Evolutionary conservation across 2,888 invertebrate genomes (phyloP).

Genomic region (Parochlus steinenii): DNA sequence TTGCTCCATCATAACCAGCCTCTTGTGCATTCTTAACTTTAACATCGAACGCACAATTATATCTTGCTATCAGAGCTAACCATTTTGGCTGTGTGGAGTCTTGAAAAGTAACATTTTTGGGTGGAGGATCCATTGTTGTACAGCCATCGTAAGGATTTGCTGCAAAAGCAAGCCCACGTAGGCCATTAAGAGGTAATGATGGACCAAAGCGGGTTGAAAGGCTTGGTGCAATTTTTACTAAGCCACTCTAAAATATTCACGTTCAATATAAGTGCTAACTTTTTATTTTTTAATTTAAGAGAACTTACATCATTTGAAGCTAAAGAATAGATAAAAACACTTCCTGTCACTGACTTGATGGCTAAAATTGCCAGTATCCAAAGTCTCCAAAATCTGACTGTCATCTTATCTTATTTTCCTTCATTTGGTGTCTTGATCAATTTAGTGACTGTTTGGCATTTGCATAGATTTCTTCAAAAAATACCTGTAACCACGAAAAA

Average conservation of each 20-base stretch:
- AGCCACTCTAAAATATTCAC: conserved; percentile 31
- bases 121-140: conserved; percentile 40
- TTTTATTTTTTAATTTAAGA: not conserved
- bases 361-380: too few relatives aligned
- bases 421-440: too few relatives aligned
- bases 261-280: not conserved
- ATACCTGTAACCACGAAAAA: too few relatives aligned
- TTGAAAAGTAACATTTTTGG: conserved; percentile 23
- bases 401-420: not conserved
- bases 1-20: conserved; percentile 64
- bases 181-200: conserved; percentile 44
- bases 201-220: conserved; percentile 61
- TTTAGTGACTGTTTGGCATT: too few relatives aligned
- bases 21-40: conserved; percentile 75
- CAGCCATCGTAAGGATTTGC: conserved; percentile 58
- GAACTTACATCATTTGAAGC: not conserved
- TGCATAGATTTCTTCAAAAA: too few relatives aligned
- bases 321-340: not conserved
- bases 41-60: conserved; percentile 44
- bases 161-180: conserved; percentile 52
- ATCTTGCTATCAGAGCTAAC: conserved; percentile 16
- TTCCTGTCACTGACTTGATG: conserved; percentile 10
- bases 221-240: conserved; percentile 57
- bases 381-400: too few relatives aligned
- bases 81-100: conserved; percentile 31